Percentiles rank a stretch among this genome's conserved stretches.
phyloP scores from a whole-genome alignment of 1,140 invertebrate genomes.

The Macrostomum lignano region DNA sequence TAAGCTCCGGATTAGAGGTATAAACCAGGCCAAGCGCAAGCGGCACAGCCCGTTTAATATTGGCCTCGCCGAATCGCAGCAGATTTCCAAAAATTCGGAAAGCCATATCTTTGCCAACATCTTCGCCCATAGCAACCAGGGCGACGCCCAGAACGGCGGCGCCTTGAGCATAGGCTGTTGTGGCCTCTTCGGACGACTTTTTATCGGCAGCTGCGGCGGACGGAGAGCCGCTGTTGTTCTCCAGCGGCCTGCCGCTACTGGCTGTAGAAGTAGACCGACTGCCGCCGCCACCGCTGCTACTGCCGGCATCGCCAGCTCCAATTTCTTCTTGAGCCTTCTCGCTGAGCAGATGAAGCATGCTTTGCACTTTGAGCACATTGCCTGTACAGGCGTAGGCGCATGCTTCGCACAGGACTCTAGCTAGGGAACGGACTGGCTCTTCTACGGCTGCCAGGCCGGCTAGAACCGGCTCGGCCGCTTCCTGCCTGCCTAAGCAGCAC shows the following conservation, averaged over 20 bases:
- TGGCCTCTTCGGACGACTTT: too few species aligned
- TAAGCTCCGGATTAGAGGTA: constrained; percentile 78
- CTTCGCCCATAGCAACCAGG: constrained; percentile 93
- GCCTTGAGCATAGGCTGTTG: too few species aligned
- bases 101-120: constrained; percentile 93
- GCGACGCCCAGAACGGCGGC: constrained; percentile 85
- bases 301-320: not conserved
- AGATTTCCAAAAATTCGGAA: constrained; percentile 84
- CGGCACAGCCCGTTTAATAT: constrained; percentile 77
- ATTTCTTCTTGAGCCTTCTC: constrained; percentile 1
- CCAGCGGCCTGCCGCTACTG: constrained; percentile 12
- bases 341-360: constrained; percentile 80
- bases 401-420: constrained; percentile 71
- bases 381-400: constrained; percentile 96
- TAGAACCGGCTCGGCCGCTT: constrained; percentile 65
- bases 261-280: constrained; percentile 14
- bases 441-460: constrained; percentile 65
- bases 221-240: too few species aligned
- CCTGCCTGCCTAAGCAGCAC: constrained; percentile 63
- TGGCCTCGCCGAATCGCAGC: constrained; percentile 84
- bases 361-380: constrained; percentile 87
- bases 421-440: constrained; percentile 63
- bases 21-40: constrained; percentile 75
- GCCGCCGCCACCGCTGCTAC: not conserved
- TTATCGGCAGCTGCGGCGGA: constrained; percentile 31